Base-by-base conservation (phyloP, 2,113 vertebrate species). In the Apeltes quadracus region DNA sequence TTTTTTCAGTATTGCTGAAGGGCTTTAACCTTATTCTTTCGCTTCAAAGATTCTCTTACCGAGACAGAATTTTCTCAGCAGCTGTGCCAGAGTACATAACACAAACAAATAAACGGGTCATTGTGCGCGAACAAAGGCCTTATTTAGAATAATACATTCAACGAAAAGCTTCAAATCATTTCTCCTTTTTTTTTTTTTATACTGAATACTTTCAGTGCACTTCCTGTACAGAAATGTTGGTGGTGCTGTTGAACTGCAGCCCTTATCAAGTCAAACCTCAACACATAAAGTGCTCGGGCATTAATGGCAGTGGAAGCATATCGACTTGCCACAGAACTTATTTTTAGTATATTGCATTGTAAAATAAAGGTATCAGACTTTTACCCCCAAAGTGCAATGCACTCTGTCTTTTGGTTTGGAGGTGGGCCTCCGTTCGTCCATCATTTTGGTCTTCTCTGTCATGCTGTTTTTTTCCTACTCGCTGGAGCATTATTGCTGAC, bases 191-290 rank as follows among this genome's bases (percentile, higher is more conserved):
- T 6, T 34, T 4, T 5, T 56, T 62, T 54, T 7, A 59, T 66
- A 43, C 8, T n/a, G 38, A 51, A 27, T 11, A 41, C 22, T 63
- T 36, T 36, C 38, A 15, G 20, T 89, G 91, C 84, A 89, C 70
- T 92, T 32, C 83, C 81, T 14, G 34, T 22, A 0, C 5, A 56
- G 70, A 73, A 36, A 61, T 76, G 82, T 54, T 87, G 88, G 87
- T 88, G 91, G 88, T 83, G 89, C 89, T 91, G 77, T 91, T 88
- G 88, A 90, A 61, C 87, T 78, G 61, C 78, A 67, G 11, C 76
- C 78, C 23, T 65, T 59, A 23, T 72, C 38, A 39, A 72, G 32
- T 75, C 41, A 41, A n/a, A 18, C 6, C 13, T 68, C 15, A 9
- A 38, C 48, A 63, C 50, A 3, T 39, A 32, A 83, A 61, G 64